Conservation (phyloP, 2,113 vertebrate genomes). For the Chloroceryle aenea region DNA sequence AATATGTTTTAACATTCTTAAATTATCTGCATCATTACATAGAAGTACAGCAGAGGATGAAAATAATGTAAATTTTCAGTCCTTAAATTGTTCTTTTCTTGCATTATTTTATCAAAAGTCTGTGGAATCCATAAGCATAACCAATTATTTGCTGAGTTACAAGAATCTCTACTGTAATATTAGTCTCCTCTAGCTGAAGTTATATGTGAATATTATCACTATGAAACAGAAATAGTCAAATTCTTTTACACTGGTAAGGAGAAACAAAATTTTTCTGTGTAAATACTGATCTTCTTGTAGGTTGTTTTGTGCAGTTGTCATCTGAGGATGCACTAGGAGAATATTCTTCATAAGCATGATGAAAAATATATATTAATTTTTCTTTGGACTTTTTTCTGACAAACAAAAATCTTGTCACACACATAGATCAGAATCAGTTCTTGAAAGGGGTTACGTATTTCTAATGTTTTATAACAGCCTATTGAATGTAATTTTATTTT, state of each 20-base stretch:
- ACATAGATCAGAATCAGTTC: background rate
- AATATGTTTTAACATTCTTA: background rate
- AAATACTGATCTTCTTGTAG: background rate
- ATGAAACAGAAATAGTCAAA: background rate
- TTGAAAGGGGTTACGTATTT: background rate
- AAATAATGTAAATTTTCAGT: background rate
- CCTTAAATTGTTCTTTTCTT: background rate
- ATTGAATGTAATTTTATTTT: background rate
- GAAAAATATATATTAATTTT: background rate
- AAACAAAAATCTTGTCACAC: fast-evolving
- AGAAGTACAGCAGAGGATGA: background rate
- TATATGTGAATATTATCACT: background rate
- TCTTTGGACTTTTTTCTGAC: background rate
- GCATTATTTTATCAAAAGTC: background rate
- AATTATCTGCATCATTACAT: background rate
- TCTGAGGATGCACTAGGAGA: background rate
- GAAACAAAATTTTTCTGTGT: background rate
- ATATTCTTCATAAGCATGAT: background rate
- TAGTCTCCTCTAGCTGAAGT: background rate
- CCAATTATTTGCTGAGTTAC: background rate
- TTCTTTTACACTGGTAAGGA: background rate
- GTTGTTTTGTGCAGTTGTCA: background rate
- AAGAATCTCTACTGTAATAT: background rate
- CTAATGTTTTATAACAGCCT: background rate
- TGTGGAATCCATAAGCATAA: background rate